Base-by-base conservation (phyloP, 2,797 vertebrate species). In the Acestrorhynchus altus region DNA sequence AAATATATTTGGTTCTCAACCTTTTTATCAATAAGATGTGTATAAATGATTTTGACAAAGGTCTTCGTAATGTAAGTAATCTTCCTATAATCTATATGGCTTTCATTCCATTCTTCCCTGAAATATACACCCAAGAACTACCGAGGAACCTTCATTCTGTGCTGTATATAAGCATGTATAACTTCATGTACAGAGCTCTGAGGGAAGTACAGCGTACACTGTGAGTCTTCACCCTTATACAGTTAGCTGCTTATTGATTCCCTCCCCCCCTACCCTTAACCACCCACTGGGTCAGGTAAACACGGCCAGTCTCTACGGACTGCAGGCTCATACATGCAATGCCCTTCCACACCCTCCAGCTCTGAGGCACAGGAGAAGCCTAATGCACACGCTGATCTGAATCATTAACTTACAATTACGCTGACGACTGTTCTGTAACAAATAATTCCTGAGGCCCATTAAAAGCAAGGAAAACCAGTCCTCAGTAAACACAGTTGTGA, bases 211-310 rank as follows among this genome's bases (percentile, higher is more conserved):
- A 57, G 28, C 35, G 31, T 24, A 6, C 31, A 35, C 51, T 76
- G 40, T 46, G 63, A 76, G 31, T 35, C 51, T 51, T 46, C 42
- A 22, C 40, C 57, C 52, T 76, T 31, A 60, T 67, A 16, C 35
- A 20, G n/a, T 10, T 22, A 15, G 54, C 65, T 60, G 61, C 52
- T 66, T 66, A 79, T 73, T 73, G 70, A 73, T 66, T 15, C 56
- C 28, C 39, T 57, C 28, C 22, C 67, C 28, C 22, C 67, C 54
- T 26, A 10, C 42, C 20, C 52, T 73, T 65, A 40, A 60, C 57
- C 70, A 67, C 63, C 42, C 52, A 44, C 61, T 49, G 61, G 68
- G 13, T 72, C 51, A 72, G 69, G 28, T 26, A 72, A 42, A 57
- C 28, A 47, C 10, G 11, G 44, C 42, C 22, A 16, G 52, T 59